phyloP scores from a whole-genome alignment of 2,113 vertebrate genomes.

The Actenoides hombroni region DNA sequence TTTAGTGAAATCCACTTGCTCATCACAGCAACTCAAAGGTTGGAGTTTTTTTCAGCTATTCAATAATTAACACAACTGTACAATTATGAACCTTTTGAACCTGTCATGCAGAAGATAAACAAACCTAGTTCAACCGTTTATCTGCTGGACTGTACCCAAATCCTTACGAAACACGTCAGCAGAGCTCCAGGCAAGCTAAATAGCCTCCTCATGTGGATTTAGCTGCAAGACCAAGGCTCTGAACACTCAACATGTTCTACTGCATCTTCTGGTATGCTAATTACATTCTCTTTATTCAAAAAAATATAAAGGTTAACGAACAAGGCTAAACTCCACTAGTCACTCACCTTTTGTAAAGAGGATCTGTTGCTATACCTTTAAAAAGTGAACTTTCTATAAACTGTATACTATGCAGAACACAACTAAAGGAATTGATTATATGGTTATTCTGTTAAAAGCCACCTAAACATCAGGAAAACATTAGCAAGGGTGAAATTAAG shows the following conservation, averaged over 20 bases:
- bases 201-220: neutral
- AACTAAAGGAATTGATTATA: neutral
- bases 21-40: neutral
- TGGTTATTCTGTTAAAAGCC: neutral
- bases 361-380: neutral
- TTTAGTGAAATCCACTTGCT: neutral
- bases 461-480: neutral
- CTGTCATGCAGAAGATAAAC: slow-evolving; percentile 40
- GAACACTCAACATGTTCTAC: neutral
- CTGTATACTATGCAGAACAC: neutral
- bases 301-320: neutral
- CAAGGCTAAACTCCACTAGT: neutral
- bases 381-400: neutral
- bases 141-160: neutral
- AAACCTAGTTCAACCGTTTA: neutral
- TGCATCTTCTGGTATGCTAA: neutral
- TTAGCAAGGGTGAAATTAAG: neutral
- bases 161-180: neutral
- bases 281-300: neutral
- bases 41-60: neutral
- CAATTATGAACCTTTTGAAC: neutral
- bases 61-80: slow-evolving; percentile 8
- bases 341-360: neutral
- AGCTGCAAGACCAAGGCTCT: neutral
- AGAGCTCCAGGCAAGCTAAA: neutral